A percentile compares a stretch with the other conserved stretches of the same genome.
These are phyloP conservation scores for Diabrotica undecimpunctata DNA, from an alignment of 1,140 invertebrate genomes.

Conservation along the genomic window DNA sequence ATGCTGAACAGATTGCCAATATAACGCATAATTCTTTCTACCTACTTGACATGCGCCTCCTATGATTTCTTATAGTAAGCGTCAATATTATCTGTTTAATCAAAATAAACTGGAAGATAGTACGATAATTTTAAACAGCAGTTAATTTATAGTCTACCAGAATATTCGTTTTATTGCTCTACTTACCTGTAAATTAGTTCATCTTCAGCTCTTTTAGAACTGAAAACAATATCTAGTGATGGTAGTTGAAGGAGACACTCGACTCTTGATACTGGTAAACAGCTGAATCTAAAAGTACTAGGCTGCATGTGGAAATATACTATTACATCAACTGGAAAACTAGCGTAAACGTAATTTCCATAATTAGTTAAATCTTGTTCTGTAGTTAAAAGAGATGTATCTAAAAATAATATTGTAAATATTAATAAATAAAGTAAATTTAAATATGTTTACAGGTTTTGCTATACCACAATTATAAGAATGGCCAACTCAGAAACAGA, in stretches of 20 bases:
- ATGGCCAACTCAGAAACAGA: no score
- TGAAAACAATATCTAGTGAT: conserved; percentile 89
- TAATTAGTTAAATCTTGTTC: conserved; percentile 57
- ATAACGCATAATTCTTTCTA: no score
- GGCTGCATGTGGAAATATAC: conserved; percentile 98
- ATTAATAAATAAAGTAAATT: not conserved
- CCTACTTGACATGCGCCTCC: no score
- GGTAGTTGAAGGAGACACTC: conserved; percentile 96
- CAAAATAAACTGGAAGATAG: no score
- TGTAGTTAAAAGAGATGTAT: conserved; percentile 42
- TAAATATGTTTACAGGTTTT: not conserved
- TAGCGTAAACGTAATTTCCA: conserved; percentile 81
- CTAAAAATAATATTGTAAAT: conserved; percentile 25
- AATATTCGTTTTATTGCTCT: no score
- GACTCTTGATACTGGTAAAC: conserved; percentile 90
- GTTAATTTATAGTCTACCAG: no score
- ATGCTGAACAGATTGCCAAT: no score
- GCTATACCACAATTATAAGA: no score
- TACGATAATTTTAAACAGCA: no score
- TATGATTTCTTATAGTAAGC: no score
- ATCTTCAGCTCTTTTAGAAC: conserved; percentile 81
- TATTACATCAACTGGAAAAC: conserved; percentile 97
- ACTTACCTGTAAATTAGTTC: conserved; percentile 52
- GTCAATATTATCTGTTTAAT: no score
- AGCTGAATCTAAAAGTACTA: conserved; percentile 92